These are phyloP conservation scores for Arnoldichthys spilopterus DNA, from an alignment of 2,797 vertebrate genomes.

Conservation along the genomic window DNA sequence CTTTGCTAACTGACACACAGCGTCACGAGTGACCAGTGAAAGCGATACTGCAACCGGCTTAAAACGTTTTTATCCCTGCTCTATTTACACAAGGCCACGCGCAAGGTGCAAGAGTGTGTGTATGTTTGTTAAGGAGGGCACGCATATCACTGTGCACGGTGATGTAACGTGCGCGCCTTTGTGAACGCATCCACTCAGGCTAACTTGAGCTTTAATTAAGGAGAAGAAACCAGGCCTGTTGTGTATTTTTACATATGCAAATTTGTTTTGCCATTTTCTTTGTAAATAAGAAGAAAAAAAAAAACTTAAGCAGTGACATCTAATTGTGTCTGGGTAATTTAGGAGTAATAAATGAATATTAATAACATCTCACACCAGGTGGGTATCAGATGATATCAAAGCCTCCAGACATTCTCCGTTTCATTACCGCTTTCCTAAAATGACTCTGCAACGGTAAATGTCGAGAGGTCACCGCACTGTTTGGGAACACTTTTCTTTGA, in stretches of 20 bases:
- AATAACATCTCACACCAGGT: conserved; percentile 38
- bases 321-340: conserved; percentile 68
- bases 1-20: conserved; percentile 83
- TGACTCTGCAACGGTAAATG: conserved; percentile 70
- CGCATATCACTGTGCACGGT: conserved; percentile 1
- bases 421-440: conserved; percentile 67
- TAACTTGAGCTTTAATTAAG: conserved; percentile 75
- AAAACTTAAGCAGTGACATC: conserved; percentile 76
- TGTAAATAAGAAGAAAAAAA: conserved; percentile 74
- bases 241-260: conserved; percentile 78
- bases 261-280: conserved; percentile 72
- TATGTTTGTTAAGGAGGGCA: neutral
- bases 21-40: conserved; percentile 91
- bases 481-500: conserved; percentile 49
- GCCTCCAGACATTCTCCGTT: conserved; percentile 60
- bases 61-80: conserved; percentile 29
- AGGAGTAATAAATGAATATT: conserved; percentile 72
- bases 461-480: conserved; percentile 68
- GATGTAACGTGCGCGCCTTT: neutral
- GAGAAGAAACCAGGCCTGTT: conserved; percentile 79
- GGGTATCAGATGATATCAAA: conserved; percentile 74
- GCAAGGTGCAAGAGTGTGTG: conserved; percentile 25
- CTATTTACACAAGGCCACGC: conserved; percentile 40
- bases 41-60: conserved; percentile 63
- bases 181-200: conserved; percentile 47